Evolutionary conservation across 2,113 vertebrate genomes (phyloP), one percentile per base, ranked within the genome.

Genomic region (Anarhynchus alexandrinus): DNA sequence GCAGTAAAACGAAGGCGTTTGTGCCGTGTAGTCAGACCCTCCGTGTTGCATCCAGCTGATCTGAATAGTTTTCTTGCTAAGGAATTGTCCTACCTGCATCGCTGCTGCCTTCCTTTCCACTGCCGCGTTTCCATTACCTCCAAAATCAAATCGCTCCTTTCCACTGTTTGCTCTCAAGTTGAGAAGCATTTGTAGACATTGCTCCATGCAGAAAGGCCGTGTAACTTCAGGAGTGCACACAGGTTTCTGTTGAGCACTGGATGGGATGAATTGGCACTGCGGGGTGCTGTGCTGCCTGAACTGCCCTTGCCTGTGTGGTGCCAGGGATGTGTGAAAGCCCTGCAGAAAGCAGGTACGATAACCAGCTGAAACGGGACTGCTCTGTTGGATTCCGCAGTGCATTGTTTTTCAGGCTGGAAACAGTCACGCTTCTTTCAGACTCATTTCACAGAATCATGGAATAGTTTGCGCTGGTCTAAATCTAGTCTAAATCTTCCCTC

Each of bases 191-290:
- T 54, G 3, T 20, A 42, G 55, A 8, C 10, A 2, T 7, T 40
- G n/a, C 27, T 62, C 47, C 14, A 2, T 40, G 40, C n/a, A 49
- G 52, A 40, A 72, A 15, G 32, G 13, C 36, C 34, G 11, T 0
- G 0, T 54, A 32, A 18, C 29, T 26, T 71, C 51, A 40, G 73
- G 40, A 40, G 15, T 14, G 18, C 30, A 7, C 0, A 0, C 30
- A 45, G 19, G 6, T 49, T 70, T 70, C 74, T 20, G 6, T n/a
- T 9, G 45, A 58, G 40, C 11, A 3, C 26, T 13, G 67, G 42
- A 12, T 40, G 66, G 42, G 34, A 11, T 23, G 36, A 57, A 25
- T 12, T 79, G 72, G 36, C 7, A 7, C 10, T 19, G 49, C 38
- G 47, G 38, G 18, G 40, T 72, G 34, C 79, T 55, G 22, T 38